phyloP scores from a whole-genome alignment of 2,113 vertebrate species.

The Saimiri boliviensis region DNA sequence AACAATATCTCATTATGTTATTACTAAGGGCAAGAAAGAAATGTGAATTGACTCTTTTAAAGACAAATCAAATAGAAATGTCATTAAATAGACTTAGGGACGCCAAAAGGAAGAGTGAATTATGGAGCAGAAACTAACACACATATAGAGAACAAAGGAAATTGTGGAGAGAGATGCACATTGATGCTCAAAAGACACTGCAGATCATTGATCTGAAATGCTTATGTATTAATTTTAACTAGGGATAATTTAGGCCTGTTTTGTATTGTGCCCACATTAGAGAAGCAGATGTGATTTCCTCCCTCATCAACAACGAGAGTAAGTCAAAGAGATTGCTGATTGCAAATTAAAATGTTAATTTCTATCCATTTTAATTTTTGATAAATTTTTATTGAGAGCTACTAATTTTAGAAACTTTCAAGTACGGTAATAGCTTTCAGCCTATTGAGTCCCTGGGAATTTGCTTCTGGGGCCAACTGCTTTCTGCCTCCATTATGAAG shows the following conservation, averaged over 20 bases:
- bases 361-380: conserved; percentile 53
- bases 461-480: conserved; percentile 1
- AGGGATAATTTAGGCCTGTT: neutral
- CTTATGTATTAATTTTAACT: neutral
- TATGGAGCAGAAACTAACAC: neutral
- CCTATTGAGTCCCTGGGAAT: conserved; percentile 39
- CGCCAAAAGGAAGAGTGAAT: neutral
- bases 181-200: neutral
- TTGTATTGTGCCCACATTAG: neutral
- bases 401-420: conserved; percentile 66
- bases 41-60: neutral
- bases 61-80: neutral
- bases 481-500: conserved; percentile 40
- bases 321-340: conserved; percentile 29
- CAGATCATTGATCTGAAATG: conserved; percentile 33
- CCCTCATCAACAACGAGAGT: conserved; percentile 23
- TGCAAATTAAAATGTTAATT: conserved; percentile 67
- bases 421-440: neutral
- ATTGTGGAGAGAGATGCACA: neutral
- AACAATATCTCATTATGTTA: neutral
- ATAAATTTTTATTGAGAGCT: conserved; percentile 52
- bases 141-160: neutral
- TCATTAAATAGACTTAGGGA: neutral
- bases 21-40: neutral
- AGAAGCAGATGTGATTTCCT: conserved; percentile 48